Evolutionary conservation across 2,888 invertebrate genomes (phyloP), one percentile per base, ranked within the genome.

Genomic region (Oscheius sp.): DNA sequence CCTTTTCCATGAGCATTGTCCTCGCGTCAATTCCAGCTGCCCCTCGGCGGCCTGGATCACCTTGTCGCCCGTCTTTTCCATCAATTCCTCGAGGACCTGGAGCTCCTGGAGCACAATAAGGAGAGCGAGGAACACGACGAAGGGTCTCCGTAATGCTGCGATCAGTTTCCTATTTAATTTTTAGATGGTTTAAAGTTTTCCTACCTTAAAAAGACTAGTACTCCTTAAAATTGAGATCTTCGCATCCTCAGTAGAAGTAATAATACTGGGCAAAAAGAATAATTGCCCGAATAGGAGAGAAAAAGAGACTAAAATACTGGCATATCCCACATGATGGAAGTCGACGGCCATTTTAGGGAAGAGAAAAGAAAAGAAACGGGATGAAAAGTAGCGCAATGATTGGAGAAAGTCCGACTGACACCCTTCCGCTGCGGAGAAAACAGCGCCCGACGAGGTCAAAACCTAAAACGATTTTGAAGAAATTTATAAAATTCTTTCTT

Each of bases 1-100:
- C 84, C 53, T 84, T 81, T 74, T 87, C 86, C 45, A 84, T 72
- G 66, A 87, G 72, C 35, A 86, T 82, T 45, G 82, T 81, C 13
- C 82, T 70, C 0, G 86, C 87, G 70, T 87, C 87, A 29, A 81
- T 53, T 41, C 87, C 87, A 7, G 83, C 63, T 1, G 72, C 53
- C 52, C 85, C 85, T 49, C 81, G 72, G 6, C 74, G 63, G 9
- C 83, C 82, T 21, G 77, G 77, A 16, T 46, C 55, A 25, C 82
- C 82, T 9, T 73, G 72, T 21, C 2, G 35, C 3, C 73, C 73
- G 29, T 73, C 73, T 21, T 35, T 23, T 27, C 73, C 73, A 16
- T 73, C 73, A 1, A 41, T 7, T 46, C 73, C 73, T 58, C 21
- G 23, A n/a, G 68, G 72, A 16, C 72, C 72, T 6, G 64, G 53